Percentiles rank a stretch among this genome's conserved stretches.
Conservation (phyloP, 2,797 vertebrate species). For the Artibeus lituratus region DNA sequence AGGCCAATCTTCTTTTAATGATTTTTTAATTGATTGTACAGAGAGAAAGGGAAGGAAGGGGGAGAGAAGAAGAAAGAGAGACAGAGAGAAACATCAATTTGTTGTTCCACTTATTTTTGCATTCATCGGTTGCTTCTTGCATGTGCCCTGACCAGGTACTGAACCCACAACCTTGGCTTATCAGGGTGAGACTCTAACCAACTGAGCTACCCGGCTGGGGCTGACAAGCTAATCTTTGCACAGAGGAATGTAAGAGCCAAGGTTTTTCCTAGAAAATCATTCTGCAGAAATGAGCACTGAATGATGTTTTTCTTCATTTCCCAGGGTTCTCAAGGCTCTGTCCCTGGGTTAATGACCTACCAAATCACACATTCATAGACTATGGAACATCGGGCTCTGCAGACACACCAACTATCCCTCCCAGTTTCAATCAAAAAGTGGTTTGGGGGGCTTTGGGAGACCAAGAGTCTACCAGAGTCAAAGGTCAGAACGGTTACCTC, state of each 20-base stretch:
- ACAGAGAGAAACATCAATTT: neutral
- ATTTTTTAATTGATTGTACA: neutral
- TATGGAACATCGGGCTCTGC: neutral
- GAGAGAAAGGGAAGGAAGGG: neutral
- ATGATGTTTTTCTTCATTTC: neutral
- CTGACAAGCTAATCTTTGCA: neutral
- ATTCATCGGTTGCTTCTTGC: neutral
- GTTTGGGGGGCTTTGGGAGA: neutral
- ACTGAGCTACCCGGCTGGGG: no score
- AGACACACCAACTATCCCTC: neutral
- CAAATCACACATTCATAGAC: neutral
- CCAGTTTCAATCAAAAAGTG: neutral
- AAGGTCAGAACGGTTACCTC: neutral
- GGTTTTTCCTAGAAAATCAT: neutral
- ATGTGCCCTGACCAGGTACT: neutral
- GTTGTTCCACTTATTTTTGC: neutral
- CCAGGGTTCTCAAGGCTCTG: neutral
- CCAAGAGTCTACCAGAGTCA: neutral
- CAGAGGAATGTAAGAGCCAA: neutral
- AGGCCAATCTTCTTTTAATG: neutral
- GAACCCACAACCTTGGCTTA: neutral
- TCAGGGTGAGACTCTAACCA: no score
- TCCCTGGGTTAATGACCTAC: neutral
- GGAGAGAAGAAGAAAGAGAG: no score
- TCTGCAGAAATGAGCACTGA: neutral